Evolutionary conservation across 2,797 vertebrate genomes (phyloP).

Genomic region (Thripadectes ignobilis): DNA sequence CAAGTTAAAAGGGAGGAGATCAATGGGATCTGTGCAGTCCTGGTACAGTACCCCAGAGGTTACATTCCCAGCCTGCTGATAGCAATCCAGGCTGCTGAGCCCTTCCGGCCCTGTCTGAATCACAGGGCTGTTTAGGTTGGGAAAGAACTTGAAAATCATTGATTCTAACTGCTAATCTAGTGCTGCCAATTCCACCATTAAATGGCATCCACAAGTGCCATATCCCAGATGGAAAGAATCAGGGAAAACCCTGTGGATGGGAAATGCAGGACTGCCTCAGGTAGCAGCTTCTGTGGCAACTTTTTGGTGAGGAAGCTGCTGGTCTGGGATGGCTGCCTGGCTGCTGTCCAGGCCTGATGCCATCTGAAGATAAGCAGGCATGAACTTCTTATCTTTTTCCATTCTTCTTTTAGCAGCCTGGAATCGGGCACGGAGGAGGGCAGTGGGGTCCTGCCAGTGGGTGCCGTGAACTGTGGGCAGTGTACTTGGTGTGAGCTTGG

Average conservation of each 20-base stretch:
- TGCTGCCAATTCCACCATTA: not conserved
- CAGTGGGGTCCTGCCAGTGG: not conserved
- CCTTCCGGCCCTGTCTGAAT: not conserved
- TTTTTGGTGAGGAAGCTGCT: not conserved
- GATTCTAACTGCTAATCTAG: not conserved
- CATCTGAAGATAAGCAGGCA: not conserved
- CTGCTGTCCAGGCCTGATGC: not conserved
- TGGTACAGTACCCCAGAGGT: not conserved
- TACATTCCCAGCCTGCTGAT: not conserved
- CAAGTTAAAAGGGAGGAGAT: conserved; percentile 16
- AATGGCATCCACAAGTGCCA: not conserved
- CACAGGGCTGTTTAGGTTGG: not conserved
- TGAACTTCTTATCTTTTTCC: not conserved
- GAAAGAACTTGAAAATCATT: not conserved
- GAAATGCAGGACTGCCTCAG: not conserved
- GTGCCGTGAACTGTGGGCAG: not conserved
- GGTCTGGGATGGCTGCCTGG: not conserved
- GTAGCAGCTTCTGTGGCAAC: not conserved
- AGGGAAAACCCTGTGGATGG: not conserved
- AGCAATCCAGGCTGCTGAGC: not conserved
- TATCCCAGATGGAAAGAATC: not conserved
- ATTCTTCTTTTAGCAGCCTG: not conserved
- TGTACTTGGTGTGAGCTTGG: fast-evolving
- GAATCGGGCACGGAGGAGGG: not conserved
- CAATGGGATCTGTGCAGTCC: conserved; percentile 16